phyloP scores from a whole-genome alignment of 2,113 vertebrate species.

The Seriola dumerili region DNA sequence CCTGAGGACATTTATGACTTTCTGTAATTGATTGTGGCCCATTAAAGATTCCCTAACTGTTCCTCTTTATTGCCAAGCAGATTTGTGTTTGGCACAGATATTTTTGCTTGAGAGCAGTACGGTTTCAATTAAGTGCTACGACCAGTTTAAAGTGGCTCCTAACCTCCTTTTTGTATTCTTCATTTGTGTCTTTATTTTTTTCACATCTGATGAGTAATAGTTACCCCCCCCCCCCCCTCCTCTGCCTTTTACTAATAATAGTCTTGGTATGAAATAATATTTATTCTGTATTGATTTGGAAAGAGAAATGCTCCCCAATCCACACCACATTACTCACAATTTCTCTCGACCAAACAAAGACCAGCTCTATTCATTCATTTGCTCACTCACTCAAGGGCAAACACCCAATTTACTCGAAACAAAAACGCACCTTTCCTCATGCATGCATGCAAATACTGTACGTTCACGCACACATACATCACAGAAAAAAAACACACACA shows the following conservation, averaged over 20 bases:
- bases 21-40: slow-evolving; percentile 76
- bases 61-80: slow-evolving; percentile 73
- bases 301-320: slow-evolving; percentile 25
- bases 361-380: slow-evolving; percentile 31
- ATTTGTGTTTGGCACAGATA: slow-evolving; percentile 73
- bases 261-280: slow-evolving; percentile 44
- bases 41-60: slow-evolving; percentile 76
- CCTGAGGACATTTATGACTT: slow-evolving; percentile 76
- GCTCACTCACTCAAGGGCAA: slow-evolving; percentile 29
- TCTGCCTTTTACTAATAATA: slow-evolving; percentile 42
- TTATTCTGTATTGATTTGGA: slow-evolving; percentile 58
- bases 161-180: slow-evolving; percentile 54
- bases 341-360: slow-evolving; percentile 48
- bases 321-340: slow-evolving; percentile 23
- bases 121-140: slow-evolving; percentile 78
- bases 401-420: slow-evolving; percentile 2
- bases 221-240: slow-evolving; percentile 14
- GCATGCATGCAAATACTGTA: slow-evolving; percentile 24
- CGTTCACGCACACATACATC: slow-evolving; percentile 25
- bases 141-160: slow-evolving; percentile 58
- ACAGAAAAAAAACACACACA: not conserved
- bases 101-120: slow-evolving; percentile 66
- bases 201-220: slow-evolving; percentile 63
- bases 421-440: slow-evolving; percentile 19
- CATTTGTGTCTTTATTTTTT: slow-evolving; percentile 66